These are phyloP conservation scores for Helleia helle DNA, from an alignment of 2,888 invertebrate genomes.

Conservation along the genomic window DNA sequence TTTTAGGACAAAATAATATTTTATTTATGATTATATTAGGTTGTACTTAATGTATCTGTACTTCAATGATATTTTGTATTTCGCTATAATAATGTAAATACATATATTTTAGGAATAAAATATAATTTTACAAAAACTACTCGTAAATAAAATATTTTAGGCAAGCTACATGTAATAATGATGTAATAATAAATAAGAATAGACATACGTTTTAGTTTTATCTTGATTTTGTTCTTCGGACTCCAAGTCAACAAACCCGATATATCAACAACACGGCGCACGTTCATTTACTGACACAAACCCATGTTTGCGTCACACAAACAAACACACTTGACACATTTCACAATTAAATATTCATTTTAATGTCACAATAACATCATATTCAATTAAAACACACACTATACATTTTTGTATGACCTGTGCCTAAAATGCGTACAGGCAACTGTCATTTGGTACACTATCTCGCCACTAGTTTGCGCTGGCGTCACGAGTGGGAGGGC, in stretches of 20 bases:
- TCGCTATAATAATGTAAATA: no score
- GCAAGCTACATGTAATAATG: no score
- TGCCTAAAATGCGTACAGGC: constrained; percentile 50
- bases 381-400: constrained; percentile 12
- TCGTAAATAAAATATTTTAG: no score
- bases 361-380: constrained; percentile 13
- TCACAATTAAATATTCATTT: constrained; percentile 12
- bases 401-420: constrained; percentile 1
- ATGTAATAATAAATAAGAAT: constrained; percentile 14
- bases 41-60: no score
- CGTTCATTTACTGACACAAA: constrained; percentile 66
- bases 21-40: no score
- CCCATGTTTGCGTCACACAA: constrained; percentile 37
- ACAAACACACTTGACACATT: constrained; percentile 21
- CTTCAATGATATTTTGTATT: no score
- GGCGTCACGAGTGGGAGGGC: constrained; percentile 29
- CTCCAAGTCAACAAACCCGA: constrained; percentile 65
- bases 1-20: no score
- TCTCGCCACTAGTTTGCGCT: constrained; percentile 51
- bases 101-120: no score
- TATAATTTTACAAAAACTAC: no score
- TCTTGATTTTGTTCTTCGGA: constrained; percentile 66
- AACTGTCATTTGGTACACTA: constrained; percentile 52
- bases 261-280: constrained; percentile 57
- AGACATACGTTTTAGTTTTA: constrained; percentile 68